Evolutionary conservation across 1,140 invertebrate species (phyloP).

Genomic region (Proctacanthus coquilletti): DNA sequence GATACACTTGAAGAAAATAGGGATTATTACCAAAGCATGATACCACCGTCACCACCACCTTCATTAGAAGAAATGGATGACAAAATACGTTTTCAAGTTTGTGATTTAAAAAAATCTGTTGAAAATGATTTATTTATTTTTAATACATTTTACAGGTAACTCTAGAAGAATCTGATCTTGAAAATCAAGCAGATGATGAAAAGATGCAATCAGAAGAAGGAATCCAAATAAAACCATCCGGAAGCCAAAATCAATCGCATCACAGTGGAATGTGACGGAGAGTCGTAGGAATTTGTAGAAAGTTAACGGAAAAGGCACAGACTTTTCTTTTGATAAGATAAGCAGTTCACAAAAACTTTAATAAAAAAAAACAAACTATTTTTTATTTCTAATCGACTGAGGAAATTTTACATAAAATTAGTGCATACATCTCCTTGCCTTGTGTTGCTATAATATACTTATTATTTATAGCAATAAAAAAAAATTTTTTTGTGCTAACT

Average conservation of each 20-base stretch:
- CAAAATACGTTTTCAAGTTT: conserved; percentile 50
- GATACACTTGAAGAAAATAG: conserved; percentile 96
- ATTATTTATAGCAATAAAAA: no score
- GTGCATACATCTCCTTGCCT: no score
- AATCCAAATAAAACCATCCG: conserved; percentile 30
- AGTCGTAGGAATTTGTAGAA: conserved; percentile 68
- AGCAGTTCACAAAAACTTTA: no score
- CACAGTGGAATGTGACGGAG: conserved; percentile 68
- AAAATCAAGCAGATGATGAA: conserved; percentile 44
- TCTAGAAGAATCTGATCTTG: conserved; percentile 58
- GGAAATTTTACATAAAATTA: no score
- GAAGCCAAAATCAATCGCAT: conserved; percentile 31
- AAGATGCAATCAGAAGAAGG: conserved; percentile 38
- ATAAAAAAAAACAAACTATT: no score
- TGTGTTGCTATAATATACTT: no score
- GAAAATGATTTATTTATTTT: no score
- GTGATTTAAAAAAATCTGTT: conserved; percentile 9
- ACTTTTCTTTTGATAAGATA: conserved; percentile 14
- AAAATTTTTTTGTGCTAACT: no score
- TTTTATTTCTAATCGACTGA: no score
- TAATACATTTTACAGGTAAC: conserved; percentile 52
- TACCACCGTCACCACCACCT: conserved; percentile 61
- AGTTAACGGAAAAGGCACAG: conserved; percentile 69
- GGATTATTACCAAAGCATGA: conserved; percentile 90
- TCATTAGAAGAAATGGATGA: conserved; percentile 41